A percentile compares a stretch with the other conserved stretches of the same genome.
Evolutionary conservation across 1,140 invertebrate species (phyloP).

Genomic region (Polypedilum vanderplanki): DNA sequence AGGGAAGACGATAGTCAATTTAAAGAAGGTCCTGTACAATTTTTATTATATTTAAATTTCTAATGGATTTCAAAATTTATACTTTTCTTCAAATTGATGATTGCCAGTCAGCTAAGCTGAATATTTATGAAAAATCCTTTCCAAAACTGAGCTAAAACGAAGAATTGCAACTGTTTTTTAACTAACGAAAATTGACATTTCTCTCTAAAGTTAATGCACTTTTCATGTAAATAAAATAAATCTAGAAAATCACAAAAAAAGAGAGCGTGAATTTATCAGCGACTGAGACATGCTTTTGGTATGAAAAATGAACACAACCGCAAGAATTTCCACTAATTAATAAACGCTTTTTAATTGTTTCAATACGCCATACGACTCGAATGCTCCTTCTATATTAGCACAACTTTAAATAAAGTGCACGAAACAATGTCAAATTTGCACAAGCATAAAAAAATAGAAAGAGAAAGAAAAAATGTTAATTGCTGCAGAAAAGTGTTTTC

Average conservation of each 20-base stretch:
- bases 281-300: not conserved
- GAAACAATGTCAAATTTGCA: too few relatives aligned
- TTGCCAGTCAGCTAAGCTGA: not conserved
- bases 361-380: not conserved
- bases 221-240: not conserved
- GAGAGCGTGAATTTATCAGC: not conserved
- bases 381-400: not conserved
- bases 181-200: not conserved
- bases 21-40: too few relatives aligned
- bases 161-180: too few relatives aligned
- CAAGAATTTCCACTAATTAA: not conserved
- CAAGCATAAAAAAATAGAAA: not conserved
- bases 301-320: not conserved
- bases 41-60: too few relatives aligned
- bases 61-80: too few relatives aligned
- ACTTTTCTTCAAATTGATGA: too few relatives aligned
- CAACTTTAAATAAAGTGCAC: not conserved
- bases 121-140: not conserved
- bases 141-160: too few relatives aligned
- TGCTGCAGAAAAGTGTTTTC: not conserved
- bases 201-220: not conserved
- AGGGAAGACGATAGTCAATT: too few relatives aligned
- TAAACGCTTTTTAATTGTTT: conserved; percentile 7
- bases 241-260: too few relatives aligned
- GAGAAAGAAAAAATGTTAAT: not conserved